Percentiles rank a stretch among this genome's conserved stretches.
These are phyloP conservation scores for Trichonephila clavipes DNA, from an alignment of 1,140 invertebrate species.

Conservation along the genomic window DNA sequence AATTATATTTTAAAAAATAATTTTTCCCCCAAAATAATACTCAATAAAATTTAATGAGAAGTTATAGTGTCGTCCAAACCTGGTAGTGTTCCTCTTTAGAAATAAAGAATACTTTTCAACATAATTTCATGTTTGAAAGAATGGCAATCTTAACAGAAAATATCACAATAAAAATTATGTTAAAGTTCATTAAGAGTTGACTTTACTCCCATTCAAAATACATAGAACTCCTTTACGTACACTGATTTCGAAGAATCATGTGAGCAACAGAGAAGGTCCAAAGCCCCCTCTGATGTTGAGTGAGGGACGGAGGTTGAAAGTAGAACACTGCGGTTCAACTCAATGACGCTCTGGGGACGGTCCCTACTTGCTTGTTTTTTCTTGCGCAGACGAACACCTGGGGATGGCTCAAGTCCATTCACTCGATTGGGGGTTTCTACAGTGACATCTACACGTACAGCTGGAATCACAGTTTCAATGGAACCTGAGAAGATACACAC, in stretches of 20 bases:
- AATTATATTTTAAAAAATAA: too few relatives aligned
- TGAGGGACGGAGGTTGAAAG: conserved; percentile 82
- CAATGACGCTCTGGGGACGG: conserved; percentile 92
- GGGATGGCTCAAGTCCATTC: neutral
- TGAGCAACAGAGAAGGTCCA: conserved; percentile 84
- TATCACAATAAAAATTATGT: too few relatives aligned
- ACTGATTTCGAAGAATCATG: neutral
- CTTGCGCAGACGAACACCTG: conserved; percentile 81
- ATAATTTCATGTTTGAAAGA: too few relatives aligned
- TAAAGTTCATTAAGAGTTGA: too few relatives aligned
- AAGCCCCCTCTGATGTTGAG: conserved; percentile 92
- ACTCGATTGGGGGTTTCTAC: neutral
- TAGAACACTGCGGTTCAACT: conserved; percentile 83
- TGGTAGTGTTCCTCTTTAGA: too few relatives aligned
- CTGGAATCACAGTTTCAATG: conserved; percentile 81
- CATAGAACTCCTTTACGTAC: neutral
- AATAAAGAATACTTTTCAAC: too few relatives aligned
- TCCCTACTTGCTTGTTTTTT: conserved; percentile 82
- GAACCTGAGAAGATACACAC: conserved; percentile 80
- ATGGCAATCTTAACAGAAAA: too few relatives aligned
- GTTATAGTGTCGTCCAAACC: too few relatives aligned
- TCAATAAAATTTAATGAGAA: too few relatives aligned
- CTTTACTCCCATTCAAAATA: too few relatives aligned
- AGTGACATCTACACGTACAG: neutral
- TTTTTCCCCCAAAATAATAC: too few relatives aligned